Evolutionary conservation across 2,888 invertebrate species (phyloP).

Genomic region (Nomada goodeniana): DNA sequence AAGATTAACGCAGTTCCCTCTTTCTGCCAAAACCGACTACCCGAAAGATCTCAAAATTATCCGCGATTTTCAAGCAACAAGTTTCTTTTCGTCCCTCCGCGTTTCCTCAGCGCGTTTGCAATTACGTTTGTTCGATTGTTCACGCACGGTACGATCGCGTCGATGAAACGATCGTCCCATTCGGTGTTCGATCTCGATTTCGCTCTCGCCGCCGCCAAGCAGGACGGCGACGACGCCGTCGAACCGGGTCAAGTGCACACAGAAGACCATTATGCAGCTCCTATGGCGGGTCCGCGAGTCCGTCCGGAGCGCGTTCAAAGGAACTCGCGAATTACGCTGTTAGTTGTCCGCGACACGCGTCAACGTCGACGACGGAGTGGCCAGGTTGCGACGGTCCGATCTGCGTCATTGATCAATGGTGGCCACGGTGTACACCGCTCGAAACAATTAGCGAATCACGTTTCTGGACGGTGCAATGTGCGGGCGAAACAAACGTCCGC

Average conservation of each 20-base stretch:
- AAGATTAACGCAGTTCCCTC: too few relatives aligned
- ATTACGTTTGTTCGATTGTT: too few relatives aligned
- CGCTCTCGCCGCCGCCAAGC: constrained; percentile 40
- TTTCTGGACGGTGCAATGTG: constrained; percentile 10
- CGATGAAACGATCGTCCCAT: neutral
- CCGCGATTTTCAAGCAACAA: too few relatives aligned
- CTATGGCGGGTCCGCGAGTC: constrained; percentile 21
- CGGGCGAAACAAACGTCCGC: neutral
- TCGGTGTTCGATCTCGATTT: constrained; percentile 41
- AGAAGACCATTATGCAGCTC: constrained; percentile 44
- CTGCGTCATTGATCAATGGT: constrained; percentile 55
- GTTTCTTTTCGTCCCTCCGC: too few relatives aligned
- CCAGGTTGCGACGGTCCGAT: constrained; percentile 43
- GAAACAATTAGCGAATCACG: neutral
- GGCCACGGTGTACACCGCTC: too few relatives aligned
- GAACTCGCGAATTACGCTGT: constrained; percentile 60
- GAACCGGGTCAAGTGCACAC: constrained; percentile 76
- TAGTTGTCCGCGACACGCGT: constrained; percentile 57
- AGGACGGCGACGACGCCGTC: constrained; percentile 37
- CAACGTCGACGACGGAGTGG: constrained; percentile 29
- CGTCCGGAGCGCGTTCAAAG: constrained; percentile 51
- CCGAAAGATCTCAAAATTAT: too few relatives aligned
- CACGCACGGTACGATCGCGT: neutral
- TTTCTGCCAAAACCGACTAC: too few relatives aligned
- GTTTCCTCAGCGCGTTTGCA: too few relatives aligned